Evolutionary conservation across 2,113 vertebrate genomes (phyloP).

Genomic region (Dendropsophus ebraccatus): DNA sequence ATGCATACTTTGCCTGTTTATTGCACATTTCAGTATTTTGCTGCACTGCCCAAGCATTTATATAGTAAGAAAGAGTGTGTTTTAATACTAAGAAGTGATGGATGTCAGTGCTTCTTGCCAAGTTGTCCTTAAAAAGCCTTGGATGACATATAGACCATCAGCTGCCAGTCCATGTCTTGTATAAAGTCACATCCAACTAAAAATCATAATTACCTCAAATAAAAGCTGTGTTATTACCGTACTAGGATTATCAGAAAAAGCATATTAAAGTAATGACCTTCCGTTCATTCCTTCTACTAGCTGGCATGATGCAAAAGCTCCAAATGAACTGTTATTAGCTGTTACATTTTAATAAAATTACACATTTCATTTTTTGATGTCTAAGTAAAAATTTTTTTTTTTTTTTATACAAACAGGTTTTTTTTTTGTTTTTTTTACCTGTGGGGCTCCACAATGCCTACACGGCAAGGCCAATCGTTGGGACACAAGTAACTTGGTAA

Average conservation of each 20-base stretch:
- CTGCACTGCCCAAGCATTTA: not conserved
- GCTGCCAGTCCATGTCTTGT: not conserved
- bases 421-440: conserved; percentile 58
- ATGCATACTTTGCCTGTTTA: not conserved
- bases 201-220: not conserved
- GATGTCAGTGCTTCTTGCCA: not conserved
- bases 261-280: not conserved
- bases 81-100: not conserved
- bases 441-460: conserved; percentile 50
- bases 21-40: not conserved
- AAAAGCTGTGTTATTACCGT: not conserved
- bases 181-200: not conserved
- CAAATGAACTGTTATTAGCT: not conserved
- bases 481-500: fast-evolving
- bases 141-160: conserved; percentile 1
- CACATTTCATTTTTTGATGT: not conserved
- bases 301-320: not conserved
- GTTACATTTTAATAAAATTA: not conserved
- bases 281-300: not conserved
- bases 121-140: conserved; percentile 18
- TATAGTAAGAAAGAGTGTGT: not conserved
- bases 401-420: not conserved
- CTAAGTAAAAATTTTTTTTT: not conserved
- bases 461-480: conserved; percentile 12
- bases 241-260: not conserved